Evolutionary conservation across 2,888 invertebrate species (phyloP), one percentile per base, ranked within the genome.

Genomic region (Epinotia brunnichana): DNA sequence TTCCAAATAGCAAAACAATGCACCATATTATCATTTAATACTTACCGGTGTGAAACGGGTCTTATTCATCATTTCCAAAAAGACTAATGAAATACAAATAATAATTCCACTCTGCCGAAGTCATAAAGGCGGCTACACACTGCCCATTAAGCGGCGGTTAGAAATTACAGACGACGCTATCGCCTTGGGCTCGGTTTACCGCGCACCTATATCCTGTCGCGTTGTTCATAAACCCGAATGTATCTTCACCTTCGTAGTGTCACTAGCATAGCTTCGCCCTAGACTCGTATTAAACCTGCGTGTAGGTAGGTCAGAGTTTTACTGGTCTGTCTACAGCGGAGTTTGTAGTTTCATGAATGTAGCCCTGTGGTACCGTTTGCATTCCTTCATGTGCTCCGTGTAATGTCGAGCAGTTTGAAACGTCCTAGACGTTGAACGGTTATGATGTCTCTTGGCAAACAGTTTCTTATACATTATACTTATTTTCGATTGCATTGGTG

Each of bases 111-210:
- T 17, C 21, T 3, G 15, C 44, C 48, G 48, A 48, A 59, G 59
- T 3, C 17, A 66, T 66, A 81, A 83, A 82, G 81, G 79, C 78
- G 77, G 74, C 69, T 77, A 75, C 79, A 79, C 77, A 80, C 75
- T 72, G 56, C 69, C 79, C 60, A 83, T 85, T 83, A 86, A 60
- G 77, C 76, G 74, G 76, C 79, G 80, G 83, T 82, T 82, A 85
- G 76, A 78, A 73, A 72, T 74, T 74, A 74, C 70, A 60, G 70
- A 59, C 70, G 24, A 17, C 24, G 48, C 51, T 51, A 35, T 70
- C 35, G 54, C 74, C 61, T 9, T 48, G 54, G 74, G 70, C 67
- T 48, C 9, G 21, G 53, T n/a, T 60, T 64, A 39, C 66, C 35
- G 63, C 57, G 44, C 19, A 24, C 67, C n/a, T 56, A 35, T 63